Evolutionary conservation across 2,113 vertebrate genomes (phyloP), one percentile per base, ranked within the genome.

Genomic region (Tringa solitaria): DNA sequence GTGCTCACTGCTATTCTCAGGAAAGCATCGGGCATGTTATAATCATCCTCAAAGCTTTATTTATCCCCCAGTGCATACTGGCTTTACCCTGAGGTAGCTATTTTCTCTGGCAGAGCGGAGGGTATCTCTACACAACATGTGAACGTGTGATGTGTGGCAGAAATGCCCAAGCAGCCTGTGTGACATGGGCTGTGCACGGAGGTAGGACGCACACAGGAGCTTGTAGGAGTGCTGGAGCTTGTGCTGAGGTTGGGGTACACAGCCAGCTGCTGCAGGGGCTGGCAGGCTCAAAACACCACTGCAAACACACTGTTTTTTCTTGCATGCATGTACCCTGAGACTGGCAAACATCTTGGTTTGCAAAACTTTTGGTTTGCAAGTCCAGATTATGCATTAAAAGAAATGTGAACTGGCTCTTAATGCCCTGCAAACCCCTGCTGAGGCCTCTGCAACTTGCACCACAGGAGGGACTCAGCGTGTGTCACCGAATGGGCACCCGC

Each of bases 401-500:
- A 63, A 37, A 78, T 14, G 13, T 19, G 35, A 12, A 1, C 22
- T 26, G 53, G 59, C 60, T 84, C 23, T 46, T 24, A 20, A n/a
- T 7, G 28, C 24, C 54, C 68, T 20, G 48, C 74, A 57, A 32
- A 57, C 6, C 19, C 39, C 48, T 57, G 16, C 9, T 23, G 41
- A 50, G 35, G 23, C 27, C 32, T 26, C 41, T 63, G 43, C 60
- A 43, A 17, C 32, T 35, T 10, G 26, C 27, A 21, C 9, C 22
- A 5, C 60, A 15, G 85, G 51, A 61, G 19, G 10, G 46, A 37
- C 23, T 23, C 20, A 13, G 32, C 1, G 1, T 2, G 8, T 15
- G 14, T 43, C 32, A 51, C 48, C 1, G 0, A 51, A 46, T 0
- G 0, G 54, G 28, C 15, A 78, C 21, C 45, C 1, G 0, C 0